A percentile compares a stretch with the other conserved stretches of the same genome.
These are phyloP conservation scores for Luperina nickerlii DNA, from an alignment of 2,888 invertebrate genomes.

Conservation along the genomic window DNA sequence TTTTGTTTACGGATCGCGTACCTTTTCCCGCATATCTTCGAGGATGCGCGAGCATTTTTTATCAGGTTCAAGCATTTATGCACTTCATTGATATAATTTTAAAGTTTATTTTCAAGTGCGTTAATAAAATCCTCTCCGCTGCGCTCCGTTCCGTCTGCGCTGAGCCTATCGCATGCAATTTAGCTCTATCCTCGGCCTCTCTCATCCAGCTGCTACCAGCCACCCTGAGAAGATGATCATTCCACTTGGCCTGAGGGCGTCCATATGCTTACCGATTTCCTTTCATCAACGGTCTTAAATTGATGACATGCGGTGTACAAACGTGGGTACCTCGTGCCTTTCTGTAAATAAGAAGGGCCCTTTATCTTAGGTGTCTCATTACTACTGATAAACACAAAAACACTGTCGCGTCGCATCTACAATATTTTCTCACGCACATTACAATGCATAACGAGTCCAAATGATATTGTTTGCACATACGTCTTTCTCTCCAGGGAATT, in stretches of 20 bases:
- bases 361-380: not conserved
- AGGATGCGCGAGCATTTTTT: too few relatives aligned
- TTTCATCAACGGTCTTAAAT: not conserved
- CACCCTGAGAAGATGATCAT: not conserved
- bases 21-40: too few relatives aligned
- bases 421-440: conserved; percentile 49
- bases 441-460: conserved; percentile 21
- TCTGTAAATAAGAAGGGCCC: not conserved
- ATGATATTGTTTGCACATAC: conserved; percentile 39
- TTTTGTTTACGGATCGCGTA: too few relatives aligned
- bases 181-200: not conserved
- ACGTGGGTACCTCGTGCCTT: not conserved
- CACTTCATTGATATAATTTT: too few relatives aligned
- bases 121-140: too few relatives aligned
- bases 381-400: not conserved
- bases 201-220: not conserved
- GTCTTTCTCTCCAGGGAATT: conserved; percentile 56
- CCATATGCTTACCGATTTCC: not conserved
- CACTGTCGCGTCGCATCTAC: not conserved
- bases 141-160: too few relatives aligned
- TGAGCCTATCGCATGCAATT: not conserved
- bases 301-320: not conserved
- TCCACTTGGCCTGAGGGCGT: not conserved
- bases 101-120: too few relatives aligned
- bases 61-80: too few relatives aligned